Base-by-base conservation (phyloP, 2,113 vertebrate species). In the Lepus europaeus region DNA sequence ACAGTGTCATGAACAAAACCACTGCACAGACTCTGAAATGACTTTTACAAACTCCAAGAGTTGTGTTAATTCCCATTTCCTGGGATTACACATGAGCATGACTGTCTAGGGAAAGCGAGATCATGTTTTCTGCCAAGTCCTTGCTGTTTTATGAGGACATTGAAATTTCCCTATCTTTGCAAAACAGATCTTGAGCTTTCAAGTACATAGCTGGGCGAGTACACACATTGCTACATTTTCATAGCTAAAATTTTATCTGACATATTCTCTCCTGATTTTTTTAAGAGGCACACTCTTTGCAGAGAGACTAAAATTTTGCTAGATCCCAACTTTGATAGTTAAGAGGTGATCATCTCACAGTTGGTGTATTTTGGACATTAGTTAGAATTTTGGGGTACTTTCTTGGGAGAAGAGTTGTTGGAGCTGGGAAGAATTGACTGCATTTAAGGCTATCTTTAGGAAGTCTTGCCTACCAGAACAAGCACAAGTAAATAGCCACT, bases 1-100 rank as follows among this genome's bases (percentile, higher is more conserved):
- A 84, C 20, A 78, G 70, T 94, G 89, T 97, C 90, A 88, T 53
- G 84, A 96, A 93, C 56, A 96, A 94, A 97, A 96, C 22, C 76
- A 56, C 69, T 78, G 87, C 69, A 9, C 3, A 87, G 63, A 96
- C 80, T 95, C 79, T 64, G 49, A 94, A 97, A 96, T 95, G 0
- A 96, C 81, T 92, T 77, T 93, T 94, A 59, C 73, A 87, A 90
- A 74, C 22, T 95, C 12, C 22, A 74, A 80, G 79, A 95, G 51
- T 51, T 97, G 39, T 88, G 39, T 91, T 94, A 94, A 96, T 96
- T 95, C 63, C 73, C 23, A 82, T 93, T 96, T 97, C 64, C 78
- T 96, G n/a, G 59, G 94, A 96, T 93, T 96, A 91, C 69, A 91
- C 56, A 90, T 0, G 1, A 95, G 8, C 89, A 90, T n/a, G 83